Base-by-base conservation (phyloP, 2,113 vertebrate genomes). In the Siniperca chuatsi region DNA sequence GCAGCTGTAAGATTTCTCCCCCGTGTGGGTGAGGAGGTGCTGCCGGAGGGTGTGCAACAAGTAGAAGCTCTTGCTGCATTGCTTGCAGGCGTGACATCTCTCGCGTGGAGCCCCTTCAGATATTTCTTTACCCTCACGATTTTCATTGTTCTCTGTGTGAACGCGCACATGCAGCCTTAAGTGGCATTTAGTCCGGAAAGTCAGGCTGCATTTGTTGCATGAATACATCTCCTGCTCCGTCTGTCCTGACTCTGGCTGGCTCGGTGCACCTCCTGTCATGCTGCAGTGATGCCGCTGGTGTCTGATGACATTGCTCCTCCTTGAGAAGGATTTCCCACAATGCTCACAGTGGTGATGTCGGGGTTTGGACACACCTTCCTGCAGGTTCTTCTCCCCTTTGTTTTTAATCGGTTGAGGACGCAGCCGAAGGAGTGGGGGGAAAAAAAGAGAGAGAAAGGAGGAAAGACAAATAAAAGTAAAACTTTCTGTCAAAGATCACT, bases 11-110 rank as follows among this genome's bases (percentile, higher is more conserved):
- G 72, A 5, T 7, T 54, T 85, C 79, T 83, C 79, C 1, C 71
- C 55, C 0, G 54, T 73, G 72, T 90, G 89, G 0, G 20, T 83
- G 66, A 78, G 81, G 16, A 78, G 57, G 75, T 89, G 87, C 77
- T 89, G 87, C 44, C 64, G 67, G 4, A 89, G 70, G 0, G 58
- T 71, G 48, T 40, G 29, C 13, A 8, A 0, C 11, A 33, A 0
- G 40, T 61, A 79, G 70, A 87, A 90, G 33, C 57, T 84, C 60
- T 84, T 86, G 0, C 18, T 4, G 25, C 87, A 89, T 2, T 42
- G 68, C 0, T 6, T 1, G 88, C 88, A 87, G 57, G 18, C 10
- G 60, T 87, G 75, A 16, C 16, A 11, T 25, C 79, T 76, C 67
- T 85, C 33, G 29, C 85, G 55, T 9, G 60, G 70, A 25, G 50